Evolutionary conservation across 1,140 invertebrate species (phyloP), one percentile per base, ranked within the genome.

Genomic region (Mizuhopecten yessoensis): DNA sequence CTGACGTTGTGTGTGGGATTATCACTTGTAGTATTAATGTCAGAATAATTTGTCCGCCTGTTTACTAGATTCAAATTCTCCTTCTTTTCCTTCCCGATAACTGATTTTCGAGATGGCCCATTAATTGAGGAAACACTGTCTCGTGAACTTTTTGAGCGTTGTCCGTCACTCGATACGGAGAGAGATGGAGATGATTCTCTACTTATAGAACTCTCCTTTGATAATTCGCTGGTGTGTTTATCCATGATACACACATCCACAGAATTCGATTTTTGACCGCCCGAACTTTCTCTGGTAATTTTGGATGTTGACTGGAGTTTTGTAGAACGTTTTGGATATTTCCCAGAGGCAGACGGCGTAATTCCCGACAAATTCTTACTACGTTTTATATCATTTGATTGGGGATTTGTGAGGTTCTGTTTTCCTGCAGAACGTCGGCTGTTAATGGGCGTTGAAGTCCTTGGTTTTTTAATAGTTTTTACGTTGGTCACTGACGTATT

Each of bases 81-180:
- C 57, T 75, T 75, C n/a, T 75, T 75, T 75, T 75, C 57, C 57
- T 75, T 75, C 23, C n/a, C 57, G 5, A 75, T 29, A n/a, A 75
- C 23, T 29, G 57, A 75, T 7, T 45, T 45, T 1, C 42, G 42
- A 45, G 57, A 7, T 29, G 57, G 23, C 29, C 57, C 57, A 75
- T 23, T 29, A 9, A 29, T 75, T 0, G 57, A 75, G 1, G 57
- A 29, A n/a, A 29, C 57, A 75, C 57, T 75, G n/a, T 29, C 57
- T 5, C 23, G 9, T 29, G 57, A 75, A n/a, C 57, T 75, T 17
- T 75, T 75, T 29, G 57, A 75, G n/a, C 57, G 57, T 75, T 75
- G n/a, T 75, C 57, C 57, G n/a, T 75, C 57, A 75, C 57, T 75
- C 5, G 57, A 75, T 11, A 75, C 57, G 5, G 57, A 75, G n/a